Evolutionary conservation across 2,797 vertebrate species (phyloP).

Genomic region (Pantherophis alleghaniensis): DNA sequence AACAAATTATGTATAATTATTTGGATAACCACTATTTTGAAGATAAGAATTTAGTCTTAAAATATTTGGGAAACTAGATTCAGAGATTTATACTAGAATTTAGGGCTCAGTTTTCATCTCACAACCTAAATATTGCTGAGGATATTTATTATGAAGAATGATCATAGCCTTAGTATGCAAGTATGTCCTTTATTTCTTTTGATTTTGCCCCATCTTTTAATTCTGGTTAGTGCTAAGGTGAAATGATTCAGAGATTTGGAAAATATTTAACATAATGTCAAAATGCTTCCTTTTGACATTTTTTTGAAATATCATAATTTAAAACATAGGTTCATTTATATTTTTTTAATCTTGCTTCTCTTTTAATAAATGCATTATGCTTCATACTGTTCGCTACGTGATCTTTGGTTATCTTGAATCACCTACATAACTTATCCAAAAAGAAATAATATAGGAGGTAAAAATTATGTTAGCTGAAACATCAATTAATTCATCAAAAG

Average conservation of each 20-base stretch:
- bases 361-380: not conserved
- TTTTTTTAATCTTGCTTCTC: not conserved
- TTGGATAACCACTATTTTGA: not conserved
- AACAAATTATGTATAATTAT: constrained; percentile 12
- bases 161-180: not conserved
- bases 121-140: not conserved
- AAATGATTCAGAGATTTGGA: not conserved
- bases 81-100: not conserved
- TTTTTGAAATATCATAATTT: not conserved
- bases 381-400: not conserved
- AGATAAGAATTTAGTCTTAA: not conserved
- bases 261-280: not conserved
- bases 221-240: not conserved
- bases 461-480: not conserved
- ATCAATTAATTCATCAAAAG: not conserved
- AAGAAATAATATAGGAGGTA: not conserved
- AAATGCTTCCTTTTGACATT: not conserved
- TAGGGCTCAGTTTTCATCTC: not conserved
- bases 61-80: not conserved
- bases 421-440: not conserved
- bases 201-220: not conserved
- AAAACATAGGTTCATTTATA: not conserved
- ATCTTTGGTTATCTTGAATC: not conserved
- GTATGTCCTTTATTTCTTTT: not conserved
- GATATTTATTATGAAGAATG: not conserved